Conservation (phyloP, 2,113 vertebrate genomes). For the Dipodomys stephensi region DNA sequence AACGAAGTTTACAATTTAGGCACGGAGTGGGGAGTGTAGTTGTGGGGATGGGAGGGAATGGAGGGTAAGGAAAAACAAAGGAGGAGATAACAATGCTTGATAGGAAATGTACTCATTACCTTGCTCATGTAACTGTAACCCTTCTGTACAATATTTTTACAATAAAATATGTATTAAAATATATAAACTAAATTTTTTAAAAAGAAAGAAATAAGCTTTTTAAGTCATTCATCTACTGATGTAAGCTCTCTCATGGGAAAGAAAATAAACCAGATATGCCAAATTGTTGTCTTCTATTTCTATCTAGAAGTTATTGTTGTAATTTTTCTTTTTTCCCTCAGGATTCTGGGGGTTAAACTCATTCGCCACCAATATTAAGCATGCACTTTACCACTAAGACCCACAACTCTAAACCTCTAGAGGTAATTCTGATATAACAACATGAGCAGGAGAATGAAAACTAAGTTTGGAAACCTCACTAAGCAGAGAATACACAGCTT, state of each 20-base stretch:
- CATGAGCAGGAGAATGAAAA: neutral
- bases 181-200: no score
- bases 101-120: no score
- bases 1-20: no score
- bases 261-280: neutral
- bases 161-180: no score
- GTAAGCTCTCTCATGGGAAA: neutral
- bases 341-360: neutral
- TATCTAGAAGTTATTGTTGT: neutral
- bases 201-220: neutral
- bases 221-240: neutral
- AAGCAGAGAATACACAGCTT: neutral
- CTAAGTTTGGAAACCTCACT: neutral
- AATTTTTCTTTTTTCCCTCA: neutral
- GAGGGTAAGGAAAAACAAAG: no score
- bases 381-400: neutral
- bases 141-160: no score
- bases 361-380: no score
- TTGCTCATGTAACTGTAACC: no score
- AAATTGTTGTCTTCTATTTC: neutral
- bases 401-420: no score
- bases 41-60: no score
- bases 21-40: no score
- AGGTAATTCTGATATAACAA: neutral
- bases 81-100: no score